Percentiles rank a stretch among this genome's conserved stretches.
Conservation (phyloP, 2,888 invertebrate species). For the Drosophila setosimentum region DNA sequence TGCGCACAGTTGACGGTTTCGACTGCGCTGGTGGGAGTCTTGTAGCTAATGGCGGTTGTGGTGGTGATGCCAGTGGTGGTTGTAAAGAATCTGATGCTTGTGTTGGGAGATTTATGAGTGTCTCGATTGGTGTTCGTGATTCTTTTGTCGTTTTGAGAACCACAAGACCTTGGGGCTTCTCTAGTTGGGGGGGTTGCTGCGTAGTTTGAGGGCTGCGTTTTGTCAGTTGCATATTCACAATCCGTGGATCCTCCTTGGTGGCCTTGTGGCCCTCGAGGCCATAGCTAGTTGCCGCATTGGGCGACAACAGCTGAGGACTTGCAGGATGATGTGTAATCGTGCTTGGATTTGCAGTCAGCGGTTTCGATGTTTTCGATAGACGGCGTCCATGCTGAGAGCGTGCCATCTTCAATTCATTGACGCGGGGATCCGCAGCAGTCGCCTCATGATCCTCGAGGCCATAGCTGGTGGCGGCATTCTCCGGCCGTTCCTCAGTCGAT, state of each 20-base stretch:
- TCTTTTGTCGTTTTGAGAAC: background rate
- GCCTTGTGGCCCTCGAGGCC: slow-evolving; percentile 54
- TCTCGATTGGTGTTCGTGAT: background rate
- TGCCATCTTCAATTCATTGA: slow-evolving; percentile 4
- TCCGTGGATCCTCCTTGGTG: slow-evolving; percentile 37
- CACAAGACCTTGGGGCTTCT: background rate
- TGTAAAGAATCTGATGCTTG: background rate
- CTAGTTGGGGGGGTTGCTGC: background rate
- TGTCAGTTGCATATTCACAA: background rate
- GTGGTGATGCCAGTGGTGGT: too few species aligned
- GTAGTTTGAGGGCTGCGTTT: background rate
- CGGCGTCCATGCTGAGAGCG: background rate
- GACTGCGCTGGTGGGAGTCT: background rate
- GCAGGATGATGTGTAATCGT: background rate
- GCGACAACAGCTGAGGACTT: background rate
- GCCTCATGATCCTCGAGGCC: slow-evolving; percentile 42
- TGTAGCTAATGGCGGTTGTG: background rate
- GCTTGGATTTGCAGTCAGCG: background rate
- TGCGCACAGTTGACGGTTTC: background rate
- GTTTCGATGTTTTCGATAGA: background rate
- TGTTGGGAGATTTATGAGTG: too few species aligned
- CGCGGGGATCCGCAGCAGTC: slow-evolving; percentile 31
- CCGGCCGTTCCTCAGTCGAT: background rate
- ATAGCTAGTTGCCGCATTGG: slow-evolving; percentile 38
- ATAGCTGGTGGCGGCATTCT: slow-evolving; percentile 45